Percentiles rank a stretch among this genome's conserved stretches.
Evolutionary conservation across 2,888 invertebrate genomes (phyloP).

Genomic region (Sarcophaga caerulescens): DNA sequence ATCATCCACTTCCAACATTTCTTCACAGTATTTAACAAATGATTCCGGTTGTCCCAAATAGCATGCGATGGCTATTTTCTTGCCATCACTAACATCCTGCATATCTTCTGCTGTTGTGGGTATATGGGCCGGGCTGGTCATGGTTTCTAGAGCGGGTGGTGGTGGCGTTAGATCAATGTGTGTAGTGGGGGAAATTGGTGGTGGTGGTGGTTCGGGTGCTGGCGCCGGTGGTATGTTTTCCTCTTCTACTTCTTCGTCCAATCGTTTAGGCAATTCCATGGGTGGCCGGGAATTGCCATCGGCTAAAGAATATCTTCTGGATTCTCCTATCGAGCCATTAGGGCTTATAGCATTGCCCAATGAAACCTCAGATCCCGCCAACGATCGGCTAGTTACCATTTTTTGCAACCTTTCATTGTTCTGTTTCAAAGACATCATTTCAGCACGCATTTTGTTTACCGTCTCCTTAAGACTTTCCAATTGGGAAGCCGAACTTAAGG

Average conservation of each 20-base stretch:
- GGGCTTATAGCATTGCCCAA: constrained; percentile 82
- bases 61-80: constrained; percentile 93
- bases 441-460: constrained; percentile 96
- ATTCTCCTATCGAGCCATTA: constrained; percentile 82
- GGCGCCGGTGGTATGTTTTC: constrained; percentile 79
- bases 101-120: constrained; percentile 83
- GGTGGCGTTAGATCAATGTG: constrained; percentile 81
- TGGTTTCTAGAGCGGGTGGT: constrained; percentile 79
- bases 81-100: constrained; percentile 89
- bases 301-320: constrained; percentile 84
- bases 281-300: constrained; percentile 82
- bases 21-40: constrained; percentile 87
- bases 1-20: constrained; percentile 85
- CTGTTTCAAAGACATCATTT: constrained; percentile 97
- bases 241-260: constrained; percentile 80
- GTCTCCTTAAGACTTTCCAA: constrained; percentile 97
- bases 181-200: constrained; percentile 79
- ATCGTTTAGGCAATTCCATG: constrained; percentile 80
- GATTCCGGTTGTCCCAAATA: constrained; percentile 92
- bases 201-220: constrained; percentile 80
- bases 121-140: constrained; percentile 78
- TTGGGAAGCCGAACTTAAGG: constrained; percentile 97
- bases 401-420: constrained; percentile 97
- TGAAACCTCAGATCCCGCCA: constrained; percentile 85
- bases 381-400: constrained; percentile 87